A percentile compares a stretch with the other conserved stretches of the same genome.
These are phyloP conservation scores for Otis tarda DNA, from an alignment of 2,113 vertebrate species.

Conservation along the genomic window DNA sequence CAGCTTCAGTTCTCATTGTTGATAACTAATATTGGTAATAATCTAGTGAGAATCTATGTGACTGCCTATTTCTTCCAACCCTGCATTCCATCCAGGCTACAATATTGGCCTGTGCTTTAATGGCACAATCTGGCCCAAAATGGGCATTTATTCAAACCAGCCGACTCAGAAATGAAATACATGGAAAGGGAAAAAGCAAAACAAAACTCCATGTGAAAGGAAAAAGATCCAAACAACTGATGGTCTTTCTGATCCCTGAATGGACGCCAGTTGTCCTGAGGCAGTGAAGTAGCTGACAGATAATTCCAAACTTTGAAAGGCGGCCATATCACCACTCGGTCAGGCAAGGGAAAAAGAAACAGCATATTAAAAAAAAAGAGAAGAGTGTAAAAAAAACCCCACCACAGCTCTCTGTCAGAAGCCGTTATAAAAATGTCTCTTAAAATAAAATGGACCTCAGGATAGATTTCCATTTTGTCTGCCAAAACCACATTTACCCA, in stretches of 20 bases:
- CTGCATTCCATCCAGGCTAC: neutral
- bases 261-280: conserved; percentile 46
- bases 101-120: conserved; percentile 30
- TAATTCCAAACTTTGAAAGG: conserved; percentile 59
- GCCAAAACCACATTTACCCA: neutral
- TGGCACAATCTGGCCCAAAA: conserved; percentile 50
- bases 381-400: neutral
- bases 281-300: conserved; percentile 46
- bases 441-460: conserved; percentile 8
- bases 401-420: neutral
- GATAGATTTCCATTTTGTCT: neutral
- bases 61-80: conserved; percentile 12
- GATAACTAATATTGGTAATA: neutral
- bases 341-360: neutral
- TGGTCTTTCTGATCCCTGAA: conserved; percentile 51
- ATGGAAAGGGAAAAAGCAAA: conserved; percentile 55
- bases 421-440: conserved; percentile 8
- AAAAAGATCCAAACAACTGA: conserved; percentile 62
- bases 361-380: neutral
- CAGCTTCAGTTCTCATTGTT: neutral
- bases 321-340: neutral
- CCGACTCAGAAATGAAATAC: conserved; percentile 37
- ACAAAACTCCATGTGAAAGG: conserved; percentile 58
- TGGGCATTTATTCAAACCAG: conserved; percentile 52
- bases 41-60: neutral